These are phyloP conservation scores for Drosophila orena DNA, from an alignment of 1,140 invertebrate species.

Conservation along the genomic window DNA sequence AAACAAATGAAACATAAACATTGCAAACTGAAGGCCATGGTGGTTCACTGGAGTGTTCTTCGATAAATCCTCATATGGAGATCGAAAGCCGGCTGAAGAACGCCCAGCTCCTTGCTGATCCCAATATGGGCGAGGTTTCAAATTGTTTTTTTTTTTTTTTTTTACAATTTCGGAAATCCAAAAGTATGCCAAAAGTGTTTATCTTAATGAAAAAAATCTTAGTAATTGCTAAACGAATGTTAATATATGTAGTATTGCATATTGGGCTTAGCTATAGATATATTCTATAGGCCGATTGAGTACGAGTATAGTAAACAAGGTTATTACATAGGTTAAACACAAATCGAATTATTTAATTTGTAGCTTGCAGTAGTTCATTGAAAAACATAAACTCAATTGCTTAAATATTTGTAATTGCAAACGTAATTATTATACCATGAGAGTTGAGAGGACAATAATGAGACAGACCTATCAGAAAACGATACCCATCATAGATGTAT, in stretches of 20 bases:
- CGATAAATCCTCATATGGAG: slow-evolving; percentile 52
- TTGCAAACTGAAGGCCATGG: slow-evolving; percentile 75
- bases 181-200: slow-evolving; percentile 79
- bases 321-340: slow-evolving; percentile 47
- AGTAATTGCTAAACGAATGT: slow-evolving; percentile 57
- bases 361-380: slow-evolving; percentile 75
- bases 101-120: slow-evolving; percentile 45
- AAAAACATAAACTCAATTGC: slow-evolving; percentile 78
- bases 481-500: slow-evolving; percentile 71
- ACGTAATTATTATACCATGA: slow-evolving; percentile 73
- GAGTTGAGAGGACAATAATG: slow-evolving; percentile 31
- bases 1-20: slow-evolving; percentile 74
- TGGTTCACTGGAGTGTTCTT: slow-evolving; percentile 56
- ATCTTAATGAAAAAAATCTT: slow-evolving; percentile 83
- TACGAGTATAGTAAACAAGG: slow-evolving; percentile 41
- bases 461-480: slow-evolving; percentile 55
- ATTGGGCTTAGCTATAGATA: slow-evolving; percentile 36
- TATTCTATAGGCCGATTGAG: slow-evolving; percentile 10
- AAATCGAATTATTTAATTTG: slow-evolving; percentile 72
- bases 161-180: slow-evolving; percentile 61
- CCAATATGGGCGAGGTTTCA: slow-evolving; percentile 52
- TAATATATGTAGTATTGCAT: slow-evolving; percentile 38
- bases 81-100: slow-evolving; percentile 25
- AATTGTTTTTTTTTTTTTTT: slow-evolving; percentile 39
- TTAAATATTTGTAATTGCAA: slow-evolving; percentile 83